phyloP scores from a whole-genome alignment of 2,888 invertebrate genomes.

The Oxycera nigricornis region DNA sequence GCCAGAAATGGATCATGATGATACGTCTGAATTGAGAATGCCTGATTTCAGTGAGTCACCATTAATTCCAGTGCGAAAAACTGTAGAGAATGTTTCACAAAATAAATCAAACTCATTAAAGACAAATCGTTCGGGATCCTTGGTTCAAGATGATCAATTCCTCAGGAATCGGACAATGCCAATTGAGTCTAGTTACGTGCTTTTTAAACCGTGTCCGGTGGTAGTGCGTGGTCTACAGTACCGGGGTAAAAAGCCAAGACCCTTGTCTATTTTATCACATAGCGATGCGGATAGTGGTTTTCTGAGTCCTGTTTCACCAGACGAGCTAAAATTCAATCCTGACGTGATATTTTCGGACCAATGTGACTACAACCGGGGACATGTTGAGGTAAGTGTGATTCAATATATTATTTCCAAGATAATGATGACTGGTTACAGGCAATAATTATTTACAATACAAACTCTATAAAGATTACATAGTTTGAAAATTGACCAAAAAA shows the following conservation, averaged over 20 bases:
- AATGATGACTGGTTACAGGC: no score
- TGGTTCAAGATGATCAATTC: slow-evolving; percentile 44
- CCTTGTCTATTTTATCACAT: slow-evolving; percentile 57
- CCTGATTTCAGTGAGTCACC: slow-evolving; percentile 33
- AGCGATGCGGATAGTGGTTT: slow-evolving; percentile 73
- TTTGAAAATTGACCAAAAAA: no score
- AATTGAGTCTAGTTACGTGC: slow-evolving; percentile 60
- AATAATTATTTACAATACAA: no score
- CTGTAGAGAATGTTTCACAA: slow-evolving; percentile 58
- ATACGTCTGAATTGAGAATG: background rate
- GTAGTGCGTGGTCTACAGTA: slow-evolving; percentile 60
- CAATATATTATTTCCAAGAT: no score
- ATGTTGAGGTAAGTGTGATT: slow-evolving; percentile 62
- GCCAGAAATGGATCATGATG: slow-evolving; percentile 53
- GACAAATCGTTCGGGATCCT: slow-evolving; percentile 44
- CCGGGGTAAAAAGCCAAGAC: slow-evolving; percentile 59
- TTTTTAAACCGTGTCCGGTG: slow-evolving; percentile 61
- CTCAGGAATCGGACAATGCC: slow-evolving; percentile 59
- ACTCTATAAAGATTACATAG: no score
- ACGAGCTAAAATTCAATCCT: slow-evolving; percentile 62
- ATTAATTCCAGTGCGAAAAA: background rate
- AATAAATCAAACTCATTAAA: slow-evolving; percentile 53
- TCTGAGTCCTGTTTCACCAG: slow-evolving; percentile 69
- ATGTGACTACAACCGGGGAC: slow-evolving; percentile 61
- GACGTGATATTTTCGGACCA: slow-evolving; percentile 60